Conservation (phyloP, 2,888 invertebrate genomes). For the Aleiodes alternator region DNA sequence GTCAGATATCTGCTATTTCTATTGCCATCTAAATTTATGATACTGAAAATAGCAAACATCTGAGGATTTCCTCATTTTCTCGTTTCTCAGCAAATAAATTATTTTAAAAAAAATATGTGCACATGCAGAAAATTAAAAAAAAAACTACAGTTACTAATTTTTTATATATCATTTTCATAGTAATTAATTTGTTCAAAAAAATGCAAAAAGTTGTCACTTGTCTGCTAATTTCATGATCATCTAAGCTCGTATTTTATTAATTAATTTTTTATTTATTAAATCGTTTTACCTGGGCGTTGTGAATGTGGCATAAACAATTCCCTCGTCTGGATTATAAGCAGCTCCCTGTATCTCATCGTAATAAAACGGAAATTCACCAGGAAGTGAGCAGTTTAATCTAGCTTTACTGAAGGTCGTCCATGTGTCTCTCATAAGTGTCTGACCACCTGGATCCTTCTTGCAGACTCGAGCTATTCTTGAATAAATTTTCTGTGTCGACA, state of each 20-base stretch:
- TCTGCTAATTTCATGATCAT: no score
- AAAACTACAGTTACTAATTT: no score
- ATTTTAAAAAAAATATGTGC: no score
- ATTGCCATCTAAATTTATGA: no score
- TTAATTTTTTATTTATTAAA: neutral
- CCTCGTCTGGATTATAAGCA: slow-evolving; percentile 85
- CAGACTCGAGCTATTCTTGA: slow-evolving; percentile 94
- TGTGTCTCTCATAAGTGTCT: slow-evolving; percentile 85
- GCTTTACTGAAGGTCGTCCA: slow-evolving; percentile 96
- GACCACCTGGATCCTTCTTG: slow-evolving; percentile 91
- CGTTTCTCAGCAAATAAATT: no score
- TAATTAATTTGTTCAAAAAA: no score
- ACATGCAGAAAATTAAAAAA: no score
- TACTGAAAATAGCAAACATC: no score
- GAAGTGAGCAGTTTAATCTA: slow-evolving; percentile 87
- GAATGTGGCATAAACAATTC: slow-evolving; percentile 89
- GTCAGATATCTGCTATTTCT: no score
- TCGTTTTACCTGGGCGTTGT: slow-evolving; percentile 84
- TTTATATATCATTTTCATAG: no score
- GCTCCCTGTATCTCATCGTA: slow-evolving; percentile 93
- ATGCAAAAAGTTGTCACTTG: no score
- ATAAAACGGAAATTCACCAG: slow-evolving; percentile 91
- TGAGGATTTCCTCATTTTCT: no score
- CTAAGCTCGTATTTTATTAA: neutral
- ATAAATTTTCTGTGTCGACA: slow-evolving; percentile 83